These are phyloP conservation scores for Nymphalis io DNA, from an alignment of 1,140 invertebrate genomes.

Conservation along the genomic window DNA sequence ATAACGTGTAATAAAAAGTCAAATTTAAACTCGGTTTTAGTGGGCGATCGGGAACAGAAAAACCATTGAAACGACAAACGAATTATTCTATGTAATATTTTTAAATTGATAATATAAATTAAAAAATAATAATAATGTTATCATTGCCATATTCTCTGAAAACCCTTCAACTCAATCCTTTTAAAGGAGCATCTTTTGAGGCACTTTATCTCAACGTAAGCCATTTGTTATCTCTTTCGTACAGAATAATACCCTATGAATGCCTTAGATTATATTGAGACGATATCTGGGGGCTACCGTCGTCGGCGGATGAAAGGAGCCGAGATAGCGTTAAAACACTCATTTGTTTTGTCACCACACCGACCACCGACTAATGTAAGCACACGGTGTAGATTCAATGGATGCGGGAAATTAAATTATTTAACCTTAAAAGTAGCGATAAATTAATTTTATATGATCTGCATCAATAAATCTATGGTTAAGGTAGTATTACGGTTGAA, in stretches of 20 bases:
- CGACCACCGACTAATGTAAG: slow-evolving; percentile 58
- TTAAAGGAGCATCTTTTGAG: slow-evolving; percentile 21
- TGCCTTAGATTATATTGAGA: slow-evolving; percentile 50
- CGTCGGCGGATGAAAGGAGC: slow-evolving; percentile 64
- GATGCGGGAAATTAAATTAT: slow-evolving; percentile 21
- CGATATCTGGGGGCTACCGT: slow-evolving; percentile 54
- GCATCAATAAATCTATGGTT: too few species aligned
- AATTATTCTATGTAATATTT: background rate
- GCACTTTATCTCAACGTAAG: slow-evolving; percentile 48
- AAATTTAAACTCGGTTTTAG: slow-evolving; percentile 57
- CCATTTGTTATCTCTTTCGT: slow-evolving; percentile 25
- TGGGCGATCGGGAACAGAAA: slow-evolving; percentile 5
- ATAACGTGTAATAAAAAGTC: slow-evolving; percentile 68
- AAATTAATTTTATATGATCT: too few species aligned
- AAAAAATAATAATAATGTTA: background rate
- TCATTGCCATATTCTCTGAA: background rate
- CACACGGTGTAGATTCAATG: slow-evolving; percentile 20
- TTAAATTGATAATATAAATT: too few species aligned
- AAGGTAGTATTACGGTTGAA: too few species aligned
- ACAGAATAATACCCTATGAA: slow-evolving; percentile 43
- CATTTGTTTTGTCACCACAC: slow-evolving; percentile 75
- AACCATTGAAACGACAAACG: background rate
- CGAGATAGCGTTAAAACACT: slow-evolving; percentile 76
- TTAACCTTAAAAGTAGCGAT: too few species aligned
- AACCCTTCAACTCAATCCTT: slow-evolving; percentile 10